Percentiles rank a stretch among this genome's conserved stretches.
phyloP scores from a whole-genome alignment of 2,113 vertebrate genomes.

The Cephalopterus ornatus region DNA sequence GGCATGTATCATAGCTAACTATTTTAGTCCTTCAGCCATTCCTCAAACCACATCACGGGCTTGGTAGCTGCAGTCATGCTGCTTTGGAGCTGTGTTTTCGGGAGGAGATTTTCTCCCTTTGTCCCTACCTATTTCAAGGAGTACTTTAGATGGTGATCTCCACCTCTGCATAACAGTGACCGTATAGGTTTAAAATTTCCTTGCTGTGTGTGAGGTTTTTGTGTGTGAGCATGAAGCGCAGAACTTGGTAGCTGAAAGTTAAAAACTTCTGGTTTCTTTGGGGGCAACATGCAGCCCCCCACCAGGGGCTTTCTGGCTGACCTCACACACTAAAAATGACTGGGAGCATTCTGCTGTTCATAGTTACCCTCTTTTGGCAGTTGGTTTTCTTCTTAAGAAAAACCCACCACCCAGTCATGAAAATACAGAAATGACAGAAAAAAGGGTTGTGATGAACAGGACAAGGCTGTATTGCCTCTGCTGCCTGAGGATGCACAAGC shows the following conservation, averaged over 20 bases:
- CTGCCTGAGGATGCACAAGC: background rate
- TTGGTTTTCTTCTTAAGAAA: background rate
- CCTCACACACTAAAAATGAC: background rate
- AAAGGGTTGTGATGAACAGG: background rate
- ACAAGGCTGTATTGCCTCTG: background rate
- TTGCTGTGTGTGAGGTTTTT: background rate
- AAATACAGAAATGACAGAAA: background rate
- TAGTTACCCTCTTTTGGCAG: background rate
- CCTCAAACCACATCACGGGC: background rate
- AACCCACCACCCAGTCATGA: background rate
- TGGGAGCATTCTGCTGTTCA: fast-evolving
- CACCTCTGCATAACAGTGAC: background rate
- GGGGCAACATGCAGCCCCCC: fast-evolving
- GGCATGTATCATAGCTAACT: background rate
- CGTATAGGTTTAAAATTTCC: background rate
- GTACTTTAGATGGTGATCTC: background rate
- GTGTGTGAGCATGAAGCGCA: background rate
- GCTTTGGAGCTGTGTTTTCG: background rate
- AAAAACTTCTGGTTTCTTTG: background rate
- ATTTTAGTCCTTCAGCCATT: conserved; percentile 38
- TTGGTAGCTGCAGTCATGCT: background rate
- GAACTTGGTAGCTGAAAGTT: background rate
- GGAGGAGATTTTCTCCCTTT: background rate
- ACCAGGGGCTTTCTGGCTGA: background rate
- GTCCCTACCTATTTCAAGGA: background rate